Percentiles rank a stretch among this genome's conserved stretches.
Conservation (phyloP, 2,888 invertebrate species). For the Cremastinae sp. region DNA sequence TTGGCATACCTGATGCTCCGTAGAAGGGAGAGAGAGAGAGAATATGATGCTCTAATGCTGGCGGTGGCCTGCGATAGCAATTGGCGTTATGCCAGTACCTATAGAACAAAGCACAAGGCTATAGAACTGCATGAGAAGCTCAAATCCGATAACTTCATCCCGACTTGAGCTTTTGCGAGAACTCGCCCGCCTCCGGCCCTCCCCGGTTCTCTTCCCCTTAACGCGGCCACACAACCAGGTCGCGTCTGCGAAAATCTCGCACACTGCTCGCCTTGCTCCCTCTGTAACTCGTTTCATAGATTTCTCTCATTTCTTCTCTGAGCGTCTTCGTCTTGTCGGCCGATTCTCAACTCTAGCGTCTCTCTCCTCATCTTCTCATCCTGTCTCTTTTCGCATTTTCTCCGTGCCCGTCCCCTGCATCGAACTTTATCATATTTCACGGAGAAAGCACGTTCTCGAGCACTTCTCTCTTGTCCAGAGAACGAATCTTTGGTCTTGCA, state of each 20-base stretch:
- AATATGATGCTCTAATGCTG: slow-evolving; percentile 54
- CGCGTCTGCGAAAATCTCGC: slow-evolving; percentile 57
- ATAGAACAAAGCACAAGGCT: slow-evolving; percentile 75
- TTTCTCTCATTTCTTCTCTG: slow-evolving; percentile 3
- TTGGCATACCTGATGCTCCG: slow-evolving; percentile 53
- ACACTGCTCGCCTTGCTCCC: slow-evolving; percentile 36
- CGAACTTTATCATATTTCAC: slow-evolving; percentile 61
- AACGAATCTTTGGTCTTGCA: no score
- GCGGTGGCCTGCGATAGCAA: slow-evolving; percentile 61
- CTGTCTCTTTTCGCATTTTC: slow-evolving; percentile 20
- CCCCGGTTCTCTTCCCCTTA: slow-evolving; percentile 20
- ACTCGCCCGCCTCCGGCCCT: slow-evolving; percentile 39
- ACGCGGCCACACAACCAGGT: slow-evolving; percentile 50
- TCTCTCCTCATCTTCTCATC: no score
- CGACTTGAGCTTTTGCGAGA: slow-evolving; percentile 56
- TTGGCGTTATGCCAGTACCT: slow-evolving; percentile 74
- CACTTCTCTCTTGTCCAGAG: slow-evolving; percentile 23
- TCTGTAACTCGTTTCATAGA: slow-evolving; percentile 1
- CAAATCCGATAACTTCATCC: slow-evolving; percentile 62
- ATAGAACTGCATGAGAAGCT: slow-evolving; percentile 44
- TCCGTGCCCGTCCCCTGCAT: no score
- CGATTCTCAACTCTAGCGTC: no score
- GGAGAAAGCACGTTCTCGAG: slow-evolving; percentile 47
- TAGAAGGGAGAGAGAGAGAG: no score
- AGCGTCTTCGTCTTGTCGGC: slow-evolving; percentile 6